Percentiles rank a stretch among this genome's conserved stretches.
phyloP scores from a whole-genome alignment of 1,140 invertebrate genomes.

The Microplitis demolitor region DNA sequence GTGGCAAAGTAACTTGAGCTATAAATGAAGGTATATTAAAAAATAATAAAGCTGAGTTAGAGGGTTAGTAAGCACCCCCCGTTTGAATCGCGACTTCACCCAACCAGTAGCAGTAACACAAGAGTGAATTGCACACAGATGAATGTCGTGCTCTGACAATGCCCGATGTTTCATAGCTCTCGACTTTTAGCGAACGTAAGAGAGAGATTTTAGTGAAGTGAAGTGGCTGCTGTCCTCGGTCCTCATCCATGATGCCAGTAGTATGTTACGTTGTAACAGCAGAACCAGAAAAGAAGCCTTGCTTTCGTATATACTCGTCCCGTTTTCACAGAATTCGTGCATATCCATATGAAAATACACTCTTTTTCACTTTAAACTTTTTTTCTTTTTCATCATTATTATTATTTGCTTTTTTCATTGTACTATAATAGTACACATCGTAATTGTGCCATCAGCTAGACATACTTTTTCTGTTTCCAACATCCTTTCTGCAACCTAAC shows the following conservation, averaged over 20 bases:
- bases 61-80: slow-evolving; percentile 32
- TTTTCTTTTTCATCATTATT: not conserved
- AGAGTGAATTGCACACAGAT: slow-evolving; percentile 40
- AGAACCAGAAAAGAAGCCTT: too few species aligned
- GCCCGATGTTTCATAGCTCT: slow-evolving; percentile 41
- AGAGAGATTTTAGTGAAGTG: slow-evolving; percentile 36
- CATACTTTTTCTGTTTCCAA: not conserved
- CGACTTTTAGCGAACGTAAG: slow-evolving; percentile 20
- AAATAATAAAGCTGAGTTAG: not conserved
- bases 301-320: slow-evolving; percentile 28
- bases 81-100: slow-evolving; percentile 35
- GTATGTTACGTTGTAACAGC: slow-evolving; percentile 15
- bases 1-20: not conserved
- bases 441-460: slow-evolving; percentile 3
- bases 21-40: not conserved
- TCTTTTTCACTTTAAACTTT: not conserved
- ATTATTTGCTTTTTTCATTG: not conserved
- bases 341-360: not conserved
- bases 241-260: too few species aligned
- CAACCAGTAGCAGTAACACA: slow-evolving; percentile 28
- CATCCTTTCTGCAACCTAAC: not conserved
- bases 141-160: slow-evolving; percentile 50
- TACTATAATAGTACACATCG: not conserved
- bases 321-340: slow-evolving; percentile 18
- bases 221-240: slow-evolving; percentile 43